Evolutionary conservation across 2,113 vertebrate species (phyloP).

Genomic region (Sminthopsis crassicaudata): DNA sequence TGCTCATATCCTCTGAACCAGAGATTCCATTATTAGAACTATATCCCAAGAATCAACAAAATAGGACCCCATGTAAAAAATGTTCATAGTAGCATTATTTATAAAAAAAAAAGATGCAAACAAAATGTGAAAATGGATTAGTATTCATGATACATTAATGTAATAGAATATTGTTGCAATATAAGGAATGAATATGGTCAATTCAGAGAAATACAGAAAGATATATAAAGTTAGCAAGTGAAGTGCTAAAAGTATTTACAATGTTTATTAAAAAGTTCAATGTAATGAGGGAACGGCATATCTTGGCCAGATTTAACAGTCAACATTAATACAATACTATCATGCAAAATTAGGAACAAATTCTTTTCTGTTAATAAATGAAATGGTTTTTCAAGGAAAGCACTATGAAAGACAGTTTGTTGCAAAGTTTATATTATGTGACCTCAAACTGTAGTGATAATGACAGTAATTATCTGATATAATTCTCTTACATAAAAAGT

Average conservation of each 20-base stretch:
- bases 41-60: background rate
- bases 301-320: background rate
- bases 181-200: background rate
- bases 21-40: background rate
- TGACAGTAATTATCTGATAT: background rate
- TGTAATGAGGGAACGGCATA: background rate
- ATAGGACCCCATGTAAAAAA: background rate
- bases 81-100: background rate
- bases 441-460: background rate
- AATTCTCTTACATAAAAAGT: background rate
- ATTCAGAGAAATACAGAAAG: background rate
- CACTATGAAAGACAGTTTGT: background rate
- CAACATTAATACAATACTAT: background rate
- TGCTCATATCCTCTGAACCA: background rate
- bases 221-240: background rate
- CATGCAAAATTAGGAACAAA: background rate
- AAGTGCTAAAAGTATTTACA: background rate
- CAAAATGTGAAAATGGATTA: background rate
- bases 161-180: background rate
- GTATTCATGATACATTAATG: background rate
- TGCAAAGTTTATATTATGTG: background rate
- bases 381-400: background rate
- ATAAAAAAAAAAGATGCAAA: background rate
- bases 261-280: background rate
- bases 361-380: background rate